Conservation (phyloP, 2,113 vertebrate species). For the Regulus satrapa region DNA sequence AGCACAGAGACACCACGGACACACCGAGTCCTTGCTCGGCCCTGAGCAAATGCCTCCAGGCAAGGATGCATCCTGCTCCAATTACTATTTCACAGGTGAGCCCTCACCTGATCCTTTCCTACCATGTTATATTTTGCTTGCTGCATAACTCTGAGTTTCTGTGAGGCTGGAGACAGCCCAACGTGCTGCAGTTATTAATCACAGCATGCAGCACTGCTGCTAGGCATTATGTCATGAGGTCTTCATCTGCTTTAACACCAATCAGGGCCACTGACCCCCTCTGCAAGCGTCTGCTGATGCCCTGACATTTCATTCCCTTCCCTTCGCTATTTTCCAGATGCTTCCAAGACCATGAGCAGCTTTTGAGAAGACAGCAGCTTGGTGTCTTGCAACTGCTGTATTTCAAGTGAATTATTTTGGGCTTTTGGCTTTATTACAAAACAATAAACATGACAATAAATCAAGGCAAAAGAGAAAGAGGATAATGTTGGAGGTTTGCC, state of each 20-base stretch:
- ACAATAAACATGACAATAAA: neutral
- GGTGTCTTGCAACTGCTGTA: neutral
- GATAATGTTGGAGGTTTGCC: neutral
- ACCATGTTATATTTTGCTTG: neutral
- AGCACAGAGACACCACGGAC: neutral
- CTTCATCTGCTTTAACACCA: neutral
- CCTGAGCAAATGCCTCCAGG: neutral
- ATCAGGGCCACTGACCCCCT: neutral
- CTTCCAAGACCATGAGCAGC: neutral
- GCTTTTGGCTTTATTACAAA: neutral
- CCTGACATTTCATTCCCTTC: neutral
- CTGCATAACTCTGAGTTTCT: neutral
- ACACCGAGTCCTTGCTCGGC: fast-evolving
- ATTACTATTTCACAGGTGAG: neutral
- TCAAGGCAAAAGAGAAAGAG: neutral
- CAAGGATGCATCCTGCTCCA: neutral
- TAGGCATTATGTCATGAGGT: neutral
- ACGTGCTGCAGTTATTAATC: neutral
- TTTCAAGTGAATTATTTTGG: neutral
- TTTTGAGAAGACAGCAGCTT: neutral
- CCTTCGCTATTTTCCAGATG: neutral
- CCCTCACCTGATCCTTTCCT: neutral
- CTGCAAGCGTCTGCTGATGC: neutral
- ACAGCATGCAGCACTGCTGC: neutral
- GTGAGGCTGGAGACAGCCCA: neutral